Conservation (phyloP, 2,113 vertebrate species). For the Sigmodon hispidus region DNA sequence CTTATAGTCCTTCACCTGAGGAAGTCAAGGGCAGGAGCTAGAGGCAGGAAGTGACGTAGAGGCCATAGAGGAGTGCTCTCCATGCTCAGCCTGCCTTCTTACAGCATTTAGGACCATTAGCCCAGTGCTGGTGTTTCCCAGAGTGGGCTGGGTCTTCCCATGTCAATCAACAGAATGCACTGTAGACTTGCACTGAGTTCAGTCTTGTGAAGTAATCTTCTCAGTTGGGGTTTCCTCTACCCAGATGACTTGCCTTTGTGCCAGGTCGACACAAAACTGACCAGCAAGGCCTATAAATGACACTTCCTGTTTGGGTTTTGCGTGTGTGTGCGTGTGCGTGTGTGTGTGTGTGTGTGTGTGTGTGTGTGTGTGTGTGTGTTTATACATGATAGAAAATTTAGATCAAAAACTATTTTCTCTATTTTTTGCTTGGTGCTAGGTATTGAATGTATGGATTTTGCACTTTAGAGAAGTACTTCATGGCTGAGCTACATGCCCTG, state of each 20-base stretch:
- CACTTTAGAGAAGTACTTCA: not conserved
- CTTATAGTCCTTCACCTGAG: not conserved
- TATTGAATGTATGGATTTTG: not conserved
- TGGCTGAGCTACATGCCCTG: not conserved
- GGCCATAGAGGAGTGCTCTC: not conserved
- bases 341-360: no score
- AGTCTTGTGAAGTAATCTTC: not conserved
- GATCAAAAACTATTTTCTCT: not conserved
- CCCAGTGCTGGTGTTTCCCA: not conserved
- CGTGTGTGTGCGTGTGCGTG: not conserved
- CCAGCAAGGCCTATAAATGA: not conserved
- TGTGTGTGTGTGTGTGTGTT: no score
- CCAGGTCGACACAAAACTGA: not conserved
- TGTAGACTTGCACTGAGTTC: not conserved
- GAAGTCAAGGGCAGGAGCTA: not conserved
- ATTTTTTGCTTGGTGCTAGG: not conserved
- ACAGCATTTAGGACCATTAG: not conserved
- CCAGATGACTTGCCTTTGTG: not conserved
- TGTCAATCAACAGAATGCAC: not conserved
- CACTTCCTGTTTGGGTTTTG: not conserved
- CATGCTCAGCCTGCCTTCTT: not conserved
- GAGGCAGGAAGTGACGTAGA: not conserved
- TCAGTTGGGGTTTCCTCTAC: not conserved
- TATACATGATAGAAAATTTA: not conserved
- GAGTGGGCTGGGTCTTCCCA: not conserved